phyloP scores from a whole-genome alignment of 2,113 vertebrate genomes.

The Diadophis punctatus region DNA sequence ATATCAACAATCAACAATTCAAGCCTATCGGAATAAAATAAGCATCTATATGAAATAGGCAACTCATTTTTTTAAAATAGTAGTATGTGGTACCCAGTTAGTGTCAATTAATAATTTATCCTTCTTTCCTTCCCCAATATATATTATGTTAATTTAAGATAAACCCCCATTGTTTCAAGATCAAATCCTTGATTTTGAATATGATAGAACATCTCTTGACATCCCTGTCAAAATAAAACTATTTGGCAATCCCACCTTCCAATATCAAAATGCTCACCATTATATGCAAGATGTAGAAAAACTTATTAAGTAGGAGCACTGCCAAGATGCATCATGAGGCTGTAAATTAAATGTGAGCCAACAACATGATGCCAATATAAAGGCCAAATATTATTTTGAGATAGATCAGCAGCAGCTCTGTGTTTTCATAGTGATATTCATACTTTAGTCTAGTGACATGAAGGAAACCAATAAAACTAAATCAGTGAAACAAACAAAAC shows the following conservation, averaged over 20 bases:
- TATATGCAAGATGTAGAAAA: slow-evolving; percentile 2
- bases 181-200: background rate
- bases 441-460: background rate
- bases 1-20: background rate
- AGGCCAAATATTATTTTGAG: slow-evolving; percentile 18
- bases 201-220: background rate
- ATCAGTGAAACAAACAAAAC: background rate
- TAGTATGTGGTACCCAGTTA: background rate
- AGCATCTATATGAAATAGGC: too few species aligned
- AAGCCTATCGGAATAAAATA: background rate
- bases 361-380: background rate
- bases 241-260: background rate
- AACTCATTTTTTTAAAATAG: background rate
- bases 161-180: background rate
- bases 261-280: background rate
- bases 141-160: background rate
- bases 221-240: background rate
- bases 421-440: background rate
- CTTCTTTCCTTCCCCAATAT: too few species aligned
- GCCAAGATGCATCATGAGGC: background rate
- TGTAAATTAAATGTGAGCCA: slow-evolving; percentile 21
- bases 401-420: background rate
- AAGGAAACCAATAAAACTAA: background rate
- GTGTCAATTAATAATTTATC: background rate
- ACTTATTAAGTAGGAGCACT: background rate